Evolutionary conservation across 1,140 invertebrate genomes (phyloP).

Genomic region (Calliphora vicina): DNA sequence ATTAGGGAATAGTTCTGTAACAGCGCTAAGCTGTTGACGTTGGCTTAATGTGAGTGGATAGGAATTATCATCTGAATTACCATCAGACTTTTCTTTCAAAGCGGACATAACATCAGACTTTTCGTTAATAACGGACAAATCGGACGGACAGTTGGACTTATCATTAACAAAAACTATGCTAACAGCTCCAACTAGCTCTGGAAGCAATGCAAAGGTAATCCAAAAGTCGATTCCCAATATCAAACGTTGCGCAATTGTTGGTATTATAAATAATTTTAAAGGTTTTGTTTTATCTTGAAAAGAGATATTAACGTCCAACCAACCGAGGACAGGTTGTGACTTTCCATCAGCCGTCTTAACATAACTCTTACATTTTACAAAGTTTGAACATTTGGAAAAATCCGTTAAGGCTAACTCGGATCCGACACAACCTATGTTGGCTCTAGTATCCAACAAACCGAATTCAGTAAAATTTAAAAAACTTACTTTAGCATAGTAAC

Average conservation of each 20-base stretch:
- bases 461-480: slow-evolving; percentile 26
- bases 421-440: slow-evolving; percentile 8
- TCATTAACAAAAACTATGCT: background rate
- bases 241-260: background rate
- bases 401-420: background rate
- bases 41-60: background rate
- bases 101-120: background rate
- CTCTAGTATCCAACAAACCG: background rate
- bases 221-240: slow-evolving; percentile 3
- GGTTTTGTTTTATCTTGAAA: background rate
- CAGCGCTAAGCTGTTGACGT: slow-evolving; percentile 37
- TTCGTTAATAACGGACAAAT: background rate
- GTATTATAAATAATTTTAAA: background rate
- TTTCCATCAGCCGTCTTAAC: slow-evolving; percentile 23
- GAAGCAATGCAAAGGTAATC: background rate
- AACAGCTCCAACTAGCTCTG: background rate
- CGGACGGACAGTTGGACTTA: background rate
- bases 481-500: too few species aligned
- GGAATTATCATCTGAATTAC: background rate
- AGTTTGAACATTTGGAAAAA: slow-evolving; percentile 1
- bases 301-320: background rate
- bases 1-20: slow-evolving; percentile 52
- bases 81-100: slow-evolving; percentile 48
- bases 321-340: background rate
- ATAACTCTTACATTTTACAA: background rate